Evolutionary conservation across 2,888 invertebrate species (phyloP), one percentile per base, ranked within the genome.

Genomic region (Ormyrus rosae): DNA sequence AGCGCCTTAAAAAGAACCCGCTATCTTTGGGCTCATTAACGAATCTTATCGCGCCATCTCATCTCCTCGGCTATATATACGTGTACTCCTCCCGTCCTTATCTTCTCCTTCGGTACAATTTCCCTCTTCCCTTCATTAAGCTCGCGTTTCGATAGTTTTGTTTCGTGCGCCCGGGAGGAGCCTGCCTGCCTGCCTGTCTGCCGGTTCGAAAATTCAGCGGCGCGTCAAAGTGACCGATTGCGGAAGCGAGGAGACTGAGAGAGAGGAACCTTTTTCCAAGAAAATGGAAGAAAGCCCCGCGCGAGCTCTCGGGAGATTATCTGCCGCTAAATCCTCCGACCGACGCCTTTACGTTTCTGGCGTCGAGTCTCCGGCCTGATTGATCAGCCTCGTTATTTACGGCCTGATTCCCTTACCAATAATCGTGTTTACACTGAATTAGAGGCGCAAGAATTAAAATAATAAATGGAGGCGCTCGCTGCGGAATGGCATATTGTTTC

Each of bases 1-100:
- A 77, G 46, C 46, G 68, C 69, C 46, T 45, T 72, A 11, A 51
- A 75, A 68, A 74, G 74, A 70, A 3, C 45, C 50, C 46, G 64
- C 13, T 45, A 75, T 71, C 71, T 79, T 69, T 48, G 10, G 65
- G 55, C 76, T 81, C 79, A 73, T 79, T 81, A 81, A 68, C 68
- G 68, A 75, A 79, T 76, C 81, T 79, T 79, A 79, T 79, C 79
- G 50, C 5, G n/a, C 50, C 8, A 79, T 79, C 81, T 81, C 71
- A 75, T 78, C 79, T 67, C 65, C 50, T n/a, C 34, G 34, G 34
- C 34, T 34, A 34, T 34, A 19, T 19, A 34, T 34, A 34, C 2
- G 34, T 34, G 34, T 34, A 45, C 45, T 48, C 9, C 56, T 72
- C 67, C 61, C 13, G 63, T 46, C 60, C 50, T 53, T 61, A 65